Evolutionary conservation across 2,888 invertebrate species (phyloP), one percentile per base, ranked within the genome.

Genomic region (Callosobruchus maculatus): DNA sequence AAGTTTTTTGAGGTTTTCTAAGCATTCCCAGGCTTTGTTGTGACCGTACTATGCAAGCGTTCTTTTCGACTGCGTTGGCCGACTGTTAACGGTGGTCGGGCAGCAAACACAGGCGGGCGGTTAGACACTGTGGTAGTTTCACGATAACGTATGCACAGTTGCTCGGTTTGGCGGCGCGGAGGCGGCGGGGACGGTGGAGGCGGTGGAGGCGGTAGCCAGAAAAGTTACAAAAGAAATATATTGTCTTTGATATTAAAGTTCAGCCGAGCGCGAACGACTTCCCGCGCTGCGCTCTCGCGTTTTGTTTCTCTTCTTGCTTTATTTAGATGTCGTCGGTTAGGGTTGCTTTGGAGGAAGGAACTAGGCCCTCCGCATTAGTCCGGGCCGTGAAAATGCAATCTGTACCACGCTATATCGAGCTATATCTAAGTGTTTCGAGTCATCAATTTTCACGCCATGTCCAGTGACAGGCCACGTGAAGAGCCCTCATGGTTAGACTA

Each of bases 91-190:
- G 83, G 83, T 83, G 82, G 49, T 49, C 18, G 49, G 49, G 9
- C 49, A 49, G 49, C 49, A 68, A 68, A 68, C 21, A 21, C 20
- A 68, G 68, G 84, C 84, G 81, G 82, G 82, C 81, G 81, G 86
- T 86, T 85, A 85, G 84, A 84, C 84, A 82, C 84, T 86, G 86
- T 83, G 86, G 86, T 85, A 83, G 84, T 83, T 84, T 81, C 81
- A 82, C 84, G 82, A 84, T 85, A 84, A 84, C 84, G 84, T 83
- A 85, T 84, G 84, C 82, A 85, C 83, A 84, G 81, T 85, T 81
- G 49, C 13, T 49, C 13, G 49, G 49, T 18, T 49, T 49, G 49
- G 49, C 49, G n/a, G n/a, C n/a, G n/a, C n/a, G 49, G 49, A 18
- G 49, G 31, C 20, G 22, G 70, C 30, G 71, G 26, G 30, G 71